Evolutionary conservation across 2,113 vertebrate genomes (phyloP).

Genomic region (Lepus americanus): DNA sequence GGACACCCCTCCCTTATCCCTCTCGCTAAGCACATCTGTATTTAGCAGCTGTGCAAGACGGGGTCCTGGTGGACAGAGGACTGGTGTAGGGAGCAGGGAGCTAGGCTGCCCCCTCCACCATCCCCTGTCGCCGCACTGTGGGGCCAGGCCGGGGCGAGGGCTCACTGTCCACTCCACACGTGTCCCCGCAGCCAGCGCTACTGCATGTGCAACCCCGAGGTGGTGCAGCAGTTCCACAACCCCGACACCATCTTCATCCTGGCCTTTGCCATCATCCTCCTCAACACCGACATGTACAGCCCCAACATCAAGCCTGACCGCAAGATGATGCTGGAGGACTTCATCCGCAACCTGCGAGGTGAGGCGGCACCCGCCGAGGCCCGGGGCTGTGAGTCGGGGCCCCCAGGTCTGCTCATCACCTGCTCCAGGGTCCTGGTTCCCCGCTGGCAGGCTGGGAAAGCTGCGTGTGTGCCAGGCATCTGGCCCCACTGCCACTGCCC

Average conservation of each 20-base stretch:
- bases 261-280: conserved; percentile 98
- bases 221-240: conserved; percentile 99
- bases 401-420: background rate
- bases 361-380: conserved; percentile 58
- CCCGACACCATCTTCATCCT: conserved; percentile 99
- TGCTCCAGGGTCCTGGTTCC: background rate
- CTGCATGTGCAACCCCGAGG: conserved; percentile 99
- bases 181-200: conserved; percentile 94
- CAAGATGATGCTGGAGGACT: conserved; percentile 99
- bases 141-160: background rate
- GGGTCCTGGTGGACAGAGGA: too few species aligned
- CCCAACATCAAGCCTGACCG: conserved; percentile 99
- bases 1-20: rapidly evolving
- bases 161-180: conserved; percentile 30
- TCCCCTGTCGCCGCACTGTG: too few species aligned
- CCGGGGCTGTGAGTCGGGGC: too few species aligned
- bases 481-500: background rate
- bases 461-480: background rate
- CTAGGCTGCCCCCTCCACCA: rapidly evolving
- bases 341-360: conserved; percentile 99
- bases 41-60: background rate
- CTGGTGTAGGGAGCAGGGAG: background rate
- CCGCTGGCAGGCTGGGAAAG: background rate
- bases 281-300: conserved; percentile 99
- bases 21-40: background rate